Conservation (phyloP, 2,888 invertebrate species). For the Acanthosepion esculentum region DNA sequence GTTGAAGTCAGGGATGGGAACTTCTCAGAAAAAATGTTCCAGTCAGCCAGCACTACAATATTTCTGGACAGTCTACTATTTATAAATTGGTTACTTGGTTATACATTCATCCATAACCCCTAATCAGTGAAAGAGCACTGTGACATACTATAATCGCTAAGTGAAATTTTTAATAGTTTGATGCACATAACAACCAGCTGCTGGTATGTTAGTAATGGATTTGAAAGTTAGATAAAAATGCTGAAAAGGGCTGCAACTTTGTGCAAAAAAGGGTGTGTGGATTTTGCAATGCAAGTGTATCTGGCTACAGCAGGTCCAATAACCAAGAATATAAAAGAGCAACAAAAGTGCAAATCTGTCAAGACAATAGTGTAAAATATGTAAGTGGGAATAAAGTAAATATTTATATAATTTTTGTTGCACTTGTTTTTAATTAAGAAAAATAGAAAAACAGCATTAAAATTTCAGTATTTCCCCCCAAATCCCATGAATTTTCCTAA, state of each 20-base stretch:
- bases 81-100: neutral
- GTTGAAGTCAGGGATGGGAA: neutral
- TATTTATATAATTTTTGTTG: no score
- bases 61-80: neutral
- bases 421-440: no score
- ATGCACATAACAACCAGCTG: neutral
- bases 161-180: neutral
- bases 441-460: no score
- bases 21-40: neutral
- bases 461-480: no score
- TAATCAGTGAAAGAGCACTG: neutral
- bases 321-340: neutral
- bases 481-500: no score
- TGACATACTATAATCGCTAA: neutral
- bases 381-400: no score
- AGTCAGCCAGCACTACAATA: neutral
- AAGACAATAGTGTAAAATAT: neutral
- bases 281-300: neutral
- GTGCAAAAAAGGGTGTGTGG: neutral
- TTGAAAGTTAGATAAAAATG: neutral
- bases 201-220: neutral
- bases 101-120: neutral
- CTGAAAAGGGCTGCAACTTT: neutral
- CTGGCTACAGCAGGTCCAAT: neutral
- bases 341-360: neutral